phyloP scores from a whole-genome alignment of 2,797 vertebrate species.

The Eulemur rubriventer region DNA sequence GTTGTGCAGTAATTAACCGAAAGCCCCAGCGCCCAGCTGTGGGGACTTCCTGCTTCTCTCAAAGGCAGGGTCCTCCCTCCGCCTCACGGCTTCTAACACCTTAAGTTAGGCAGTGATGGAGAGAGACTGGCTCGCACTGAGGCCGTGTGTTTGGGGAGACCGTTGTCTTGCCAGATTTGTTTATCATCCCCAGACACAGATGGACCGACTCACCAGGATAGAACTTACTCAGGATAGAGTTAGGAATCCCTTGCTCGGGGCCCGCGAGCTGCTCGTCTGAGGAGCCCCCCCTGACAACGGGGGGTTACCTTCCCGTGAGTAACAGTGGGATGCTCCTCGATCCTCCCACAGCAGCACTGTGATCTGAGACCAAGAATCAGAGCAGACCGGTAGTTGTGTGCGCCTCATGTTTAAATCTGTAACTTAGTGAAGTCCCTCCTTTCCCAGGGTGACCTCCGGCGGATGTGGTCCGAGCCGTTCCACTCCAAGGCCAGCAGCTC shows the following conservation, averaged over 20 bases:
- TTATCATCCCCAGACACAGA: neutral
- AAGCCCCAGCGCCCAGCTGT: neutral
- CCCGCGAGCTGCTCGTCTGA: neutral
- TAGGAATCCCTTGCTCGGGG: neutral
- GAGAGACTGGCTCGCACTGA: neutral
- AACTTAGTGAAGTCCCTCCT: neutral
- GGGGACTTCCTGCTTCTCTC: neutral
- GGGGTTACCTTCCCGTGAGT: neutral
- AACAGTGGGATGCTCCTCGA: neutral
- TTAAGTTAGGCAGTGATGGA: neutral
- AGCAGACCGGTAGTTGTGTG: neutral
- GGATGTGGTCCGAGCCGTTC: conserved; percentile 99
- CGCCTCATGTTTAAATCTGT: neutral
- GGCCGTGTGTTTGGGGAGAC: neutral
- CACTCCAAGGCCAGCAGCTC: conserved; percentile 96
- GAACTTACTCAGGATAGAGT: neutral
- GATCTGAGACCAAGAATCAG: neutral
- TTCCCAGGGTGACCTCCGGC: conserved; percentile 95
- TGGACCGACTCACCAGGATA: neutral
- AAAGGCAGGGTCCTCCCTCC: neutral
- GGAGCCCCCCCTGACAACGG: neutral
- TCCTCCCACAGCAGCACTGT: neutral
- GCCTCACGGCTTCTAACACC: neutral
- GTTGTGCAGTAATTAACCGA: neutral
- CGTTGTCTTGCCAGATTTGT: neutral